Conservation (phyloP, 1,140 invertebrate genomes). For the Drosophila bocki region DNA sequence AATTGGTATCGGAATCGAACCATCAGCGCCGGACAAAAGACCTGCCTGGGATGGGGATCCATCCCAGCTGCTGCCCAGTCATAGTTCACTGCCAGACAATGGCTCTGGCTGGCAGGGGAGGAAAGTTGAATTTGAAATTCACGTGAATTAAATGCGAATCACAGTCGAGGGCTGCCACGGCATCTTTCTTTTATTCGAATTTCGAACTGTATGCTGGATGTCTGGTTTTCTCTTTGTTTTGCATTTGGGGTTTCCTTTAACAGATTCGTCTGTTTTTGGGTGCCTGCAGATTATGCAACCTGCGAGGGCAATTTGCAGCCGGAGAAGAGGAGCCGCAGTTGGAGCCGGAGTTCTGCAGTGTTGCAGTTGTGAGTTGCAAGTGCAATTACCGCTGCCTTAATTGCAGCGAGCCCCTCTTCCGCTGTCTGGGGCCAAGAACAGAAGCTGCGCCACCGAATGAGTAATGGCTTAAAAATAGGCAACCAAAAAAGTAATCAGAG, state of each 20-base stretch:
- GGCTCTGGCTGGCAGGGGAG: slow-evolving; percentile 19
- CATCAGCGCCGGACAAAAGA: slow-evolving; percentile 48
- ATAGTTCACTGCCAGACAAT: slow-evolving; percentile 78
- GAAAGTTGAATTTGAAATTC: slow-evolving; percentile 70
- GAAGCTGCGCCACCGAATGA: slow-evolving; percentile 19
- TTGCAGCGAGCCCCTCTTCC: slow-evolving; percentile 69
- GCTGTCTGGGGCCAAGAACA: slow-evolving; percentile 57
- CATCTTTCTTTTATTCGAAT: slow-evolving; percentile 46
- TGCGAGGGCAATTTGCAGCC: slow-evolving; percentile 47
- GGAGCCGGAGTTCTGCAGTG: slow-evolving; percentile 57
- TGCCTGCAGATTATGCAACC: slow-evolving; percentile 64
- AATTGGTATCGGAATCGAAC: slow-evolving; percentile 46
- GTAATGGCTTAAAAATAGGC: slow-evolving; percentile 5
- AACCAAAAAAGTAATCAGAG: slow-evolving; percentile 6
- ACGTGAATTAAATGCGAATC: slow-evolving; percentile 82
- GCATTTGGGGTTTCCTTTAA: slow-evolving; percentile 41
- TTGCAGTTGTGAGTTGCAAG: slow-evolving; percentile 46
- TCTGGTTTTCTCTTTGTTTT: slow-evolving; percentile 50
- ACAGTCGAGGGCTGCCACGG: slow-evolving; percentile 25
- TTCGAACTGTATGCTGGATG: slow-evolving; percentile 34
- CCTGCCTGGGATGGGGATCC: slow-evolving; percentile 16
- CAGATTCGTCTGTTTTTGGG: slow-evolving; percentile 27
- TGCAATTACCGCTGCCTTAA: slow-evolving; percentile 66
- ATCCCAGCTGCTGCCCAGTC: slow-evolving; percentile 66
- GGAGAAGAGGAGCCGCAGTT: slow-evolving; percentile 12